Evolutionary conservation across 2,888 invertebrate species (phyloP), one percentile per base, ranked within the genome.

Genomic region (Odontocerum albicorne): DNA sequence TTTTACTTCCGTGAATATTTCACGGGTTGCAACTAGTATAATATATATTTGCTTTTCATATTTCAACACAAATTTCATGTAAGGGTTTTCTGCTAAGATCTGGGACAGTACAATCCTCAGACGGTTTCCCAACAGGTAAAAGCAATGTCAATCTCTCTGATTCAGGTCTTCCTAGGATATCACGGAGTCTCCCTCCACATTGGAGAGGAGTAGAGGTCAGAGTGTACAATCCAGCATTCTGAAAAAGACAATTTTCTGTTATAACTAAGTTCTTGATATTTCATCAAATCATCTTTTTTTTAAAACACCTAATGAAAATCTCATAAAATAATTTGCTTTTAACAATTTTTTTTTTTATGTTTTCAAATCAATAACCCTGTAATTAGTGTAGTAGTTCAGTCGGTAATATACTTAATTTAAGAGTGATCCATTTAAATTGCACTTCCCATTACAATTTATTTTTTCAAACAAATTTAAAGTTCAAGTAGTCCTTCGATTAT

Each of bases 131-230:
- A 0, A 96, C 85, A 0, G 96, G 94, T 10, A 96, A 72, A 3
- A 96, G 79, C 1, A 94, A 79, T 4, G 88, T 80, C 17, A 95
- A 73, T 62, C 93, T 90, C 69, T 96, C 96, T 65, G 88, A 86
- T 0, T 68, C 64, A 0, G 95, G 95, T 45, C 96, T 79, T n/a
- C 80, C 76, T 1, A 96, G 79, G 4, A 96, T 77, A 15, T 74
- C 72, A 8, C 91, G 77, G 16, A 96, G 75, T 0, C 89, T 86
- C 2, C 91, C 86, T 7, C 92, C 93, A 71, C 94, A 93, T 70
- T 96, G 96, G 40, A 96, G 72, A 0, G 96, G 96, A 0, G 95
- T 96, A 2, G 94, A 93, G 0, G 92, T 90, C 33, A 96, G 74
- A 0, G 95, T 89, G 40, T 86, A 90, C 40, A 96, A 72, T 0